Conservation (phyloP, 1,140 invertebrate genomes). For the Zaprionus africanus region DNA sequence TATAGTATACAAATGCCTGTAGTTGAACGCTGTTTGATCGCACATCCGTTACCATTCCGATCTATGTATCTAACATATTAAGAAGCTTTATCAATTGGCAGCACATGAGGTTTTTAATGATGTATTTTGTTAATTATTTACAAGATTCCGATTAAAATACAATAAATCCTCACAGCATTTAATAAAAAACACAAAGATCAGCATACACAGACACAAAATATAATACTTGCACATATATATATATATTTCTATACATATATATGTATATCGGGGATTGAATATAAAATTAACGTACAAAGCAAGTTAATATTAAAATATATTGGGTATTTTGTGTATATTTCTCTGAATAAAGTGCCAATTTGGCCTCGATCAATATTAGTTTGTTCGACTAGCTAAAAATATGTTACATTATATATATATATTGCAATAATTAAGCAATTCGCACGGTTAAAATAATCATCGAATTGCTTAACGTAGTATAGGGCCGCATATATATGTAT, state of each 20-base stretch:
- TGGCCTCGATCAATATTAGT: constrained; percentile 3
- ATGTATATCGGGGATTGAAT: neutral
- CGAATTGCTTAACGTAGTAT: constrained; percentile 16
- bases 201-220: constrained; percentile 10
- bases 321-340: neutral
- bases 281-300: constrained; percentile 2
- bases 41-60: neutral
- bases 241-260: constrained; percentile 6
- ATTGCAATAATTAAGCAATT: neutral
- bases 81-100: constrained; percentile 47
- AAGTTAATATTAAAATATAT: constrained; percentile 7
- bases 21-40: neutral
- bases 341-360: neutral
- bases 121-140: constrained; percentile 68
- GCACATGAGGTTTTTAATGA: constrained; percentile 66
- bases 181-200: constrained; percentile 27
- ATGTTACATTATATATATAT: constrained; percentile 10
- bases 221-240: constrained; percentile 37
- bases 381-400: constrained; percentile 16
- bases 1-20: neutral
- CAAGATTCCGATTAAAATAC: constrained; percentile 47
- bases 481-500: constrained; percentile 25
- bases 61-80: neutral
- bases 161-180: constrained; percentile 17
- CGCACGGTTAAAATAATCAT: neutral